Evolutionary conservation across 2,797 vertebrate species (phyloP).

Genomic region (Hippopotamyrus pictus): DNA sequence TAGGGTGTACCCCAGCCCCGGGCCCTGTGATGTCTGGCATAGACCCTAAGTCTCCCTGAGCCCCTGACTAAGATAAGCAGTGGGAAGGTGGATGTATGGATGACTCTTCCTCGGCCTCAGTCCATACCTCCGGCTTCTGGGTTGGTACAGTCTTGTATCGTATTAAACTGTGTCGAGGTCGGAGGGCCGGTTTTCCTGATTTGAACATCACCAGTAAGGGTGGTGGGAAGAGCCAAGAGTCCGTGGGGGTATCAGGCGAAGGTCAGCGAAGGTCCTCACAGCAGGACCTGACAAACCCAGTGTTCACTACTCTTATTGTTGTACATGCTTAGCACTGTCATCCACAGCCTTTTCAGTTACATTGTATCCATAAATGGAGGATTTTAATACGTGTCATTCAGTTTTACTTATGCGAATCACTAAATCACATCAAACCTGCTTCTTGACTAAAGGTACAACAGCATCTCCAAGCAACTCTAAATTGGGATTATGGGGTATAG

Average conservation of each 20-base stretch:
- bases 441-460: background rate
- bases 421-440: background rate
- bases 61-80: background rate
- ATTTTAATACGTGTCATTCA: background rate
- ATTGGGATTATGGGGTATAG: background rate
- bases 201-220: background rate
- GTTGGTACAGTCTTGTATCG: background rate
- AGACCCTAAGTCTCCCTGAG: background rate
- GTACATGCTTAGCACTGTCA: background rate
- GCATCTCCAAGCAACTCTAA: background rate
- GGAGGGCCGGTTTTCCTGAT: background rate
- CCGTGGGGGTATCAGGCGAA: background rate
- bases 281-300: background rate
- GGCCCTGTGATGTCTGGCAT: background rate
- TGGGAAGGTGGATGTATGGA: background rate
- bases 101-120: background rate
- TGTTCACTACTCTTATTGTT: background rate
- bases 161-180: background rate
- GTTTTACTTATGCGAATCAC: background rate
- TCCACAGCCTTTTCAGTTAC: background rate
- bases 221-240: background rate
- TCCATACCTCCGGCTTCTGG: background rate
- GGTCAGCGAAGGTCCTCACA: background rate
- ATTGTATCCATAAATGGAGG: background rate
- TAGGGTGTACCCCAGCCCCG: no score